Base-by-base conservation (phyloP, 2,888 invertebrate genomes). In the Phrixothrix hirtus region DNA sequence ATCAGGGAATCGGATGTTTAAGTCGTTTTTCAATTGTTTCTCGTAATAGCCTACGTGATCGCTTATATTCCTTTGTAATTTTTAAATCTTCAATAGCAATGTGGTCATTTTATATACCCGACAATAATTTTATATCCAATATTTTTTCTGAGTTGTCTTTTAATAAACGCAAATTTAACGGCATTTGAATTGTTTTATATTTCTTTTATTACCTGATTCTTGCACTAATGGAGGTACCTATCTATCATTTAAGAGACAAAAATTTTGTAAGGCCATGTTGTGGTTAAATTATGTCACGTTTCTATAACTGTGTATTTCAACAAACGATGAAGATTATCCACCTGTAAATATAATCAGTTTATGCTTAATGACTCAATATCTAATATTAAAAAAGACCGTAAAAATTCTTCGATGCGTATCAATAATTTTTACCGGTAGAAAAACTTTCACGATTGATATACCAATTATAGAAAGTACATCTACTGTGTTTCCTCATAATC, bases 11-110 rank as follows among this genome's bases (percentile, higher is more conserved):
- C 37, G 21, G 37, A 38, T 43, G 43, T 50, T 50, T 50, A 50
- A 55, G 53, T 46, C 47, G 44, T 32, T 51, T 51, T 57, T 48
- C 51, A 55, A 58, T 58, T 51, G 55, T 58, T 41, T 52, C 47
- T 43, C 35, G 46, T 55, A 53, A 58, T 58, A 43, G 58, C 38
- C 36, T 46, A 58, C 58, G 55, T 58, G 58, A 58, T 53, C 55
- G 38, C 47, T 53, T 53, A 48, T 38, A 43, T 52, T 41, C 38
- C 48, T 48, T 48, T 48, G 48, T 48, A 48, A 48, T 35, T 48
- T 35, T 21, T 32, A 47, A 36, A 15, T 48, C 35, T 48, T 39
- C 48, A 41, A 48, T 48, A 38, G 31, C 38, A 32, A 45, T 12
- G 46, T 16, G 16, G 34, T 26, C 41, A 48, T 48, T 48, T 41